Base-by-base conservation (phyloP, 2,113 vertebrate species). In the Aegithalos caudatus region DNA sequence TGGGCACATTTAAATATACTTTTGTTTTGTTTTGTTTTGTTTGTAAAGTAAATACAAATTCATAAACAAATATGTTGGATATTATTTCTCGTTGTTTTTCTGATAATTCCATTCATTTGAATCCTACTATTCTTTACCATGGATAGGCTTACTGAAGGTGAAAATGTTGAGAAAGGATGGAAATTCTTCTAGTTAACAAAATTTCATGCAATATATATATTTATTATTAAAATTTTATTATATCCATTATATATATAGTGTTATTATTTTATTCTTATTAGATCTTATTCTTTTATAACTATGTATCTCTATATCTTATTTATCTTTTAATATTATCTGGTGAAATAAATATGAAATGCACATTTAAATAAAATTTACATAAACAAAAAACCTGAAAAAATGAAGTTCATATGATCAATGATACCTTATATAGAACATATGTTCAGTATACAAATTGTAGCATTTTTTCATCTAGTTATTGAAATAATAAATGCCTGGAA, bases 61-160 rank as follows among this genome's bases (percentile, higher is more conserved):
- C 16, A 23, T 51, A 23, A 5, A 57, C 2, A 66, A 45, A 56
- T 2, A 2, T 37, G 5, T 45, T 0, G 0, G 35, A 20, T 47
- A 45, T 25, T 40, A 31, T 54, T 71, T 85, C 24, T 70, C 65
- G 9, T 58, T 70, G 4, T 8, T 71, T 56, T 77, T 80, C 45
- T 54, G 6, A 47, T 65, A 44, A 65, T 66, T 54, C 7, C 6
- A 14, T 25, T 17, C 1, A 14, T 8, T 54, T 60, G 48, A 5
- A 54, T n/a, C 6, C 7, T 35, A 50, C 4, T 54, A 27, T 74
- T 79, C 16, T 81, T 35, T 66, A 5, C 6, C 15, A 5, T 60
- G 42, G 3, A 35, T 16, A 69, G 38, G 1, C 4, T 40, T 40
- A 74, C 71, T 25, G 31, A 12, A 60, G 10, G 6, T 45, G 22